A percentile compares a stretch with the other conserved stretches of the same genome.
phyloP scores from a whole-genome alignment of 2,797 vertebrate genomes.

The Ctenopoma kingsleyae region DNA sequence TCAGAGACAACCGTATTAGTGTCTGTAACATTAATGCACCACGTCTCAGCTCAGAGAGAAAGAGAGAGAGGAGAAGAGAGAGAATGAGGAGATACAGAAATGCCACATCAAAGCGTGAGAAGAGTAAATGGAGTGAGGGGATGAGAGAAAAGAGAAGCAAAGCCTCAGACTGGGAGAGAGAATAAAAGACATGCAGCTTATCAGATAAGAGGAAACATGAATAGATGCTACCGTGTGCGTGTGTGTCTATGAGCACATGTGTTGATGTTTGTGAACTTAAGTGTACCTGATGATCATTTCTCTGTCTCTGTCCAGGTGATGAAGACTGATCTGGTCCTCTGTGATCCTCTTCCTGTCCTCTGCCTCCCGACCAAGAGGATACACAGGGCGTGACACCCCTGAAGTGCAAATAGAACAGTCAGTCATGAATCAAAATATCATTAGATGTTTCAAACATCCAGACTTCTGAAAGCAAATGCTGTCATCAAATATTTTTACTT shows the following conservation, averaged over 20 bases:
- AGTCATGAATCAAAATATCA: conserved; percentile 9
- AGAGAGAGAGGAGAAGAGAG: conserved; percentile 50
- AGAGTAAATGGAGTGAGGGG: conserved; percentile 75
- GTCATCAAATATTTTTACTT: conserved; percentile 2
- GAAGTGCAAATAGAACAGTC: conserved; percentile 25
- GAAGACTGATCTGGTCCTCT: conserved; percentile 91
- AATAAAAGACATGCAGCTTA: conserved; percentile 75
- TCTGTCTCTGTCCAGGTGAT: conserved; percentile 87
- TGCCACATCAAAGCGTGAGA: conserved; percentile 79
- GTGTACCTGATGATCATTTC: conserved; percentile 92
- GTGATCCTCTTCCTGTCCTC: conserved; percentile 91
- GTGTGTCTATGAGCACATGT: conserved; percentile 8
- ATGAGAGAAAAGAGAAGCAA: conserved; percentile 61
- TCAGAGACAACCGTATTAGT: conserved; percentile 80
- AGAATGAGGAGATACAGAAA: conserved; percentile 60
- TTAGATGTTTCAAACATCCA: neutral
- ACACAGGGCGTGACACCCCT: conserved; percentile 86
- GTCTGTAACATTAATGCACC: conserved; percentile 79
- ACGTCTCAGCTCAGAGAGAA: conserved; percentile 70
- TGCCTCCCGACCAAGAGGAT: conserved; percentile 89
- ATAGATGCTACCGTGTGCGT: conserved; percentile 41
- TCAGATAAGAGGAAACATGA: conserved; percentile 66
- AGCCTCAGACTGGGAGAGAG: conserved; percentile 55
- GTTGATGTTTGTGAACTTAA: conserved; percentile 32
- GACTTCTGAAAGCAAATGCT: neutral